These are phyloP conservation scores for Paralichthys olivaceus DNA, from an alignment of 2,113 vertebrate genomes.

Conservation along the genomic window DNA sequence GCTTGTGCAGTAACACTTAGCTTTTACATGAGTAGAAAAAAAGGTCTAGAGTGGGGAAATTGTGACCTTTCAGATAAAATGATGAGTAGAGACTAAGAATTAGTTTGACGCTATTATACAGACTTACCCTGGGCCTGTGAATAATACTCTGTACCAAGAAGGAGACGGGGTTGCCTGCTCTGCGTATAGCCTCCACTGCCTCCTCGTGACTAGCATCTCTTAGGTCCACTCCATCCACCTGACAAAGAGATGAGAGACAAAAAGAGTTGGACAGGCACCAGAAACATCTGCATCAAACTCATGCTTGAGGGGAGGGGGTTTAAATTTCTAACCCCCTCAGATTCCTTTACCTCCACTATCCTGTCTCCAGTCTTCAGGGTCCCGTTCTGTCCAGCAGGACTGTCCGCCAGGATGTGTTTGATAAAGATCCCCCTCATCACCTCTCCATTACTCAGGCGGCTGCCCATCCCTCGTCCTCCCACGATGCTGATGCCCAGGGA, in stretches of 20 bases:
- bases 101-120: conserved; percentile 6
- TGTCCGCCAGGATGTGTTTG: conserved; percentile 96
- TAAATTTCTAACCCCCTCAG: too few relatives aligned
- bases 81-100: conserved; percentile 23
- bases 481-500: conserved; percentile 98
- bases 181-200: conserved; percentile 98
- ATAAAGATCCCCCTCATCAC: conserved; percentile 99
- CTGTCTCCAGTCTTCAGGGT: conserved; percentile 96
- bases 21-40: conserved; percentile 25
- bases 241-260: conserved; percentile 51
- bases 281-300: too few relatives aligned
- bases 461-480: conserved; percentile 97
- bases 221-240: conserved; percentile 97
- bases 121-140: conserved; percentile 91
- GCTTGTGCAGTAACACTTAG: conserved; percentile 9
- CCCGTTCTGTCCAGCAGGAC: conserved; percentile 93
- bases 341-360: conserved; percentile 89
- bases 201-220: conserved; percentile 98
- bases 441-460: conserved; percentile 94
- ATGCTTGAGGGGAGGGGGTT: too few relatives aligned
- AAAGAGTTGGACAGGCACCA: not conserved
- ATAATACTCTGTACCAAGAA: conserved; percentile 97
- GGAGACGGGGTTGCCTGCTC: conserved; percentile 93
- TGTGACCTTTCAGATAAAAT: conserved; percentile 26
- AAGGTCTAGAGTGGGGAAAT: conserved; percentile 21